Base-by-base conservation (phyloP, 2,888 invertebrate genomes). In the Drosophila hamatofila region DNA sequence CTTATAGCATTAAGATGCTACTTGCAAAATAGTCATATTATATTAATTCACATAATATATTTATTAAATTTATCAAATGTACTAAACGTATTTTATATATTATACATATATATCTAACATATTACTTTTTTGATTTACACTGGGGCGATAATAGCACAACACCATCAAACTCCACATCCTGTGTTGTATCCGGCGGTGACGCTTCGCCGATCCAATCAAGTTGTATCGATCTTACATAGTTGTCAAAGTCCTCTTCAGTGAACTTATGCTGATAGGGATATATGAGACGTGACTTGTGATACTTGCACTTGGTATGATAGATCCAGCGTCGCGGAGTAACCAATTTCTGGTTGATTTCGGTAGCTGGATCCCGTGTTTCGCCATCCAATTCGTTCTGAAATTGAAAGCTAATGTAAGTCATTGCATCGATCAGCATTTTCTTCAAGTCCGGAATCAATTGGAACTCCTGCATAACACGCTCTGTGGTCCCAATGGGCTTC, bases 281-380 rank as follows among this genome's bases (percentile, higher is more conserved):
- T 0, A 1, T 0, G 0, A 75, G 18, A 0, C 4, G 1, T 3
- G 2, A 0, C 35, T 30, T 1, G 30, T 81, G 82, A 46, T 79
- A 81, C 2, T 37, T 25, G 14, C 80, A 79, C 6, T 30, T 59
- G 6, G 25, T 18, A n/a, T 75, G 48, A 33, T 67, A 79, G 9
- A 69, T 37, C 82, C 79, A 79, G 0, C 12, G 27, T 6, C 80
- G 79, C 0, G 75, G 66, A 16, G 21, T 27, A 2, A 57, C 27
- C 3, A 3, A 2, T 16, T 46, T 23, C 0, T 44, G 23, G 1
- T 21, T 6, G 0, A 14, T 3, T 1, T 14, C 16, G 0, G 1
- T 0, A 2, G 4, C 4, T 0, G 42, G 3, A 1, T 16, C 11
- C 7, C 0, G 2, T 2, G 21, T 39, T 30, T 37, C 67, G 56